Conservation (phyloP, 1,140 invertebrate species). For the Neelides sp. region DNA sequence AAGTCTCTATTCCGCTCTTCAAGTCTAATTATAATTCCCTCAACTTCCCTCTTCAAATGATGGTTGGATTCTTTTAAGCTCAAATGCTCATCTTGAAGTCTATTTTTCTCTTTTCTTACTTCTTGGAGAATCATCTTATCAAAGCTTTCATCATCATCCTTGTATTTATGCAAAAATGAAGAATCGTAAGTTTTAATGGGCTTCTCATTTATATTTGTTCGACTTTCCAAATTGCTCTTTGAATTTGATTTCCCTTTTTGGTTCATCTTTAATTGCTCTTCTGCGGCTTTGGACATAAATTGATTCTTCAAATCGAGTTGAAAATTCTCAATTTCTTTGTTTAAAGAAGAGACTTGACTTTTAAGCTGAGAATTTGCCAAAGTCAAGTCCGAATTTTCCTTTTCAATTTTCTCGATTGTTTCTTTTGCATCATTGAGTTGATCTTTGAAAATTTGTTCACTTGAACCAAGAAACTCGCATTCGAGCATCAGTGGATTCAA, state of each 20-base stretch:
- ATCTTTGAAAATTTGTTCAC: no score
- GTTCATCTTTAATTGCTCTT: no score
- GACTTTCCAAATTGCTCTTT: background rate
- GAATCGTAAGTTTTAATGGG: background rate
- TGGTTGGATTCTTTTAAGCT: background rate
- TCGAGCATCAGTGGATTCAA: no score
- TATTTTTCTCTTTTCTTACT: no score
- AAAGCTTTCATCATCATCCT: constrained; percentile 3
- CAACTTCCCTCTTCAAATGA: background rate
- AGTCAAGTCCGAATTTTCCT: no score
- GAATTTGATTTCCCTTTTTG: constrained; percentile 4
- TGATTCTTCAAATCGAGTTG: constrained; percentile 7
- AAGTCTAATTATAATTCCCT: background rate
- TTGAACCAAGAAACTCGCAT: no score
- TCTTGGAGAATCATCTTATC: background rate
- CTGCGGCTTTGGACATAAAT: no score
- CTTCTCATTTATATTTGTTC: background rate
- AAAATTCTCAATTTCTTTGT: constrained; percentile 8
- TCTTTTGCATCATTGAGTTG: no score
- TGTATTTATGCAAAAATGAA: background rate
- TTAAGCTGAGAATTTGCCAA: no score
- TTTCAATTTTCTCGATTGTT: no score
- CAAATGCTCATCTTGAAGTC: background rate
- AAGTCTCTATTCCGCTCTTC: constrained; percentile 7
- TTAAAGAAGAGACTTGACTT: background rate